phyloP scores from a whole-genome alignment of 2,888 invertebrate genomes.

The Drosophila robusta region DNA sequence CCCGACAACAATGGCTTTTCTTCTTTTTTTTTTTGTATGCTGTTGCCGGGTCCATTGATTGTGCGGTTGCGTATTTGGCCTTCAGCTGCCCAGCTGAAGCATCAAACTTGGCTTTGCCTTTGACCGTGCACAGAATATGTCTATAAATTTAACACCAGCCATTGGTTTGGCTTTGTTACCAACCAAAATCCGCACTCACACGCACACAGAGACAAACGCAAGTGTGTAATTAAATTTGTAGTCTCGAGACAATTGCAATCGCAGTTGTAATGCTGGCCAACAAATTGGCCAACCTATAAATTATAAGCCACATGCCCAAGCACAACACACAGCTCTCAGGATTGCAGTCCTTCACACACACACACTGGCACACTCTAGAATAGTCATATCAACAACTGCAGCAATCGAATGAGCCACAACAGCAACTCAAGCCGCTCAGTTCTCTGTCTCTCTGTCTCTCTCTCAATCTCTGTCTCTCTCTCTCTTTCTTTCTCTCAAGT shows the following conservation, averaged over 20 bases:
- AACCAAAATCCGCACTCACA: neutral
- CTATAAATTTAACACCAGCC: slow-evolving; percentile 56
- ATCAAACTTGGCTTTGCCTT: slow-evolving; percentile 31
- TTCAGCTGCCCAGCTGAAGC: slow-evolving; percentile 23
- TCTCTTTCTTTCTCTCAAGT: slow-evolving; percentile 8
- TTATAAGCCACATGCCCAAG: slow-evolving; percentile 52
- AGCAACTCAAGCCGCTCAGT: slow-evolving; percentile 7
- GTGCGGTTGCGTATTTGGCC: slow-evolving; percentile 52
- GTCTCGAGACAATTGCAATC: slow-evolving; percentile 51
- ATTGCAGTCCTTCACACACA: slow-evolving; percentile 21
- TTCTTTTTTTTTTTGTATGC: neutral
- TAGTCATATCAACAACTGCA: slow-evolving; percentile 69
- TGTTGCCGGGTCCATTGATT: slow-evolving; percentile 51
- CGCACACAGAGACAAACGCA: neutral
- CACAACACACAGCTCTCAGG: neutral
- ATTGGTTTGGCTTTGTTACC: slow-evolving; percentile 16
- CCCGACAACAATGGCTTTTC: no score
- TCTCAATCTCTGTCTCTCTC: slow-evolving; percentile 9
- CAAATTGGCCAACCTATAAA: slow-evolving; percentile 66
- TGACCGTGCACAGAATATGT: slow-evolving; percentile 19
- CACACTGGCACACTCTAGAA: slow-evolving; percentile 33
- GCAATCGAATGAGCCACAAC: slow-evolving; percentile 35
- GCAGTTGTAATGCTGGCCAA: slow-evolving; percentile 44
- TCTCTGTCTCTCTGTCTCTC: neutral
- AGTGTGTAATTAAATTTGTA: slow-evolving; percentile 59